Evolutionary conservation across 2,113 vertebrate genomes (phyloP).

Genomic region (Stegostoma tigrinum): DNA sequence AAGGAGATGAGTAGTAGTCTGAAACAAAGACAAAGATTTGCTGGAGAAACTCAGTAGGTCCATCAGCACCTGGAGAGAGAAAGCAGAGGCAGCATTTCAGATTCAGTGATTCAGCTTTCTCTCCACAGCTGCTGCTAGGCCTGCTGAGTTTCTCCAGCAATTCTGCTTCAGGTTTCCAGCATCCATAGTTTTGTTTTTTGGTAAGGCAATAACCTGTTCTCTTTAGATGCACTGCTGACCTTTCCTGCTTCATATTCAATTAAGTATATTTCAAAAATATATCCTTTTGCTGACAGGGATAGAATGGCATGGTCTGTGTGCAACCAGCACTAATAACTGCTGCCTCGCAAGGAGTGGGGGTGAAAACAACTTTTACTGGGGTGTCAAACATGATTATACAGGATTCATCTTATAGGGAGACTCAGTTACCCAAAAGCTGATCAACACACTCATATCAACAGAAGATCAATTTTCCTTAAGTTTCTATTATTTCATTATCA

Average conservation of each 20-base stretch:
- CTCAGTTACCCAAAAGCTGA: neutral
- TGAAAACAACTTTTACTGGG: neutral
- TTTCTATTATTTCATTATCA: neutral
- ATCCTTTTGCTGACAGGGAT: neutral
- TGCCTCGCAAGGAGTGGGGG: neutral
- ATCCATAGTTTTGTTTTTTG: no score
- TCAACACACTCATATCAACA: neutral
- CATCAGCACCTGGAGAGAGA: no score
- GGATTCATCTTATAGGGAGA: neutral
- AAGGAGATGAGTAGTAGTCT: neutral
- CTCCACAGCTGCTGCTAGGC: no score
- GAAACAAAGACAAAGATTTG: no score
- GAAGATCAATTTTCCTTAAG: neutral
- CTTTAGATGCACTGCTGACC: neutral
- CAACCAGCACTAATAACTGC: neutral
- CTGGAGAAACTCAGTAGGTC: no score
- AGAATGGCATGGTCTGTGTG: neutral
- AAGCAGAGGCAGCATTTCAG: no score
- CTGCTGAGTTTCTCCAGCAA: no score
- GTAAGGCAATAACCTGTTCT: neutral
- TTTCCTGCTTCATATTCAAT: neutral
- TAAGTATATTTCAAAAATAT: neutral
- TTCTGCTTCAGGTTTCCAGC: no score
- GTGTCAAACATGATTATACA: neutral
- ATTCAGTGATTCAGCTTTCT: no score